These are phyloP conservation scores for Romanogobio albipinnatus DNA, from an alignment of 2,113 vertebrate species.

Conservation along the genomic window DNA sequence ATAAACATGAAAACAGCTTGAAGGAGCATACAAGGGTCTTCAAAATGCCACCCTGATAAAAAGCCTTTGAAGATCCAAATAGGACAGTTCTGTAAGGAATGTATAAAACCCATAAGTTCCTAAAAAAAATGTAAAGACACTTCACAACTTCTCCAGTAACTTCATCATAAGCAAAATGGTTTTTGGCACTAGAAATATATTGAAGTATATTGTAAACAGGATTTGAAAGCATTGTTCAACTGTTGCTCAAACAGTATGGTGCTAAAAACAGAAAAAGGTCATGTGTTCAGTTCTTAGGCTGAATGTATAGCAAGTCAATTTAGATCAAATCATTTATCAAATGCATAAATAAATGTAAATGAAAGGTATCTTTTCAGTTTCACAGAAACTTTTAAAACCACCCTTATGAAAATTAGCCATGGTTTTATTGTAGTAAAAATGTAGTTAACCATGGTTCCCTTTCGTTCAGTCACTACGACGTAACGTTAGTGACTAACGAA, in stretches of 20 bases:
- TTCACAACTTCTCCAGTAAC: neutral
- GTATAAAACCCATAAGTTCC: too few species aligned
- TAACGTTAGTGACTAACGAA: too few species aligned
- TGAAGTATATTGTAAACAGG: neutral
- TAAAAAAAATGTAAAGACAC: neutral
- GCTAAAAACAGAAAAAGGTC: neutral
- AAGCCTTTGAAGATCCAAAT: neutral
- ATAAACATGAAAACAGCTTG: neutral
- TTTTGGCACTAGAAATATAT: neutral
- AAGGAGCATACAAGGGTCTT: neutral
- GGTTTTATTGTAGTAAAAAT: too few species aligned
- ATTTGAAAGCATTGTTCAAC: neutral
- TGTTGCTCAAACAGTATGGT: neutral
- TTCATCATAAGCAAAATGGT: neutral
- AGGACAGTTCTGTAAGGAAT: too few species aligned
- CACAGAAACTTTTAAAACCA: too few species aligned
- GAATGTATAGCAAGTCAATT: neutral
- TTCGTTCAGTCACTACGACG: too few species aligned
- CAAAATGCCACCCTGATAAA: neutral
- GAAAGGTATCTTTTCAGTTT: neutral
- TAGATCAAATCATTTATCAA: neutral
- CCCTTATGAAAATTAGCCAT: too few species aligned
- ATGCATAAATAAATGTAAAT: neutral
- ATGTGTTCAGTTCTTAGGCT: neutral
- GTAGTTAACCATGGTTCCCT: too few species aligned